Evolutionary conservation across 1,140 invertebrate genomes (phyloP), one percentile per base, ranked within the genome.

Genomic region (Latrodectus geometricus): DNA sequence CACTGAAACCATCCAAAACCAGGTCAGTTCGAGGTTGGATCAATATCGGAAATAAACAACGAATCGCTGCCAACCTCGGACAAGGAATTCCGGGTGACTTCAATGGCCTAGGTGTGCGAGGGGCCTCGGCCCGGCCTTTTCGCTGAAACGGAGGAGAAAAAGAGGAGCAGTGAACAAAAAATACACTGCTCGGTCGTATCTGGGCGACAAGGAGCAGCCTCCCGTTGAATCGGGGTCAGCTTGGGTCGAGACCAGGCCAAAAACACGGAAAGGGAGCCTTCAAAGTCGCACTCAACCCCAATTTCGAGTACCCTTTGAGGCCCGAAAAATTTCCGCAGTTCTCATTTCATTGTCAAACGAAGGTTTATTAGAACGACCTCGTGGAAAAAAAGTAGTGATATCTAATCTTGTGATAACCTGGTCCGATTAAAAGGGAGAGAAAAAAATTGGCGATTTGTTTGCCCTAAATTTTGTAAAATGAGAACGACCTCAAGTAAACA

Each of bases 201-300:
- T 78, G 65, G 76, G 76, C 65, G 76, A 78, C 76, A 66, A 21
- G 52, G 66, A n/a, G 65, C 77, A 80, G 49, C 54, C 48, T 80
- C 0, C 15, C 77, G 77, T 69, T 17, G 77, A 80, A 80, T 80
- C 11, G 65, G 77, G 77, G 77, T 80, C 77, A 80, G 66, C 15
- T 50, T 1, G 77, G 77, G 77, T 80, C 77, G 66, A 70, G 23
- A 15, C 11, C 66, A 65, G 65, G 77, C 49, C 35, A 66, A 66
- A 78, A 65, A 66, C 20, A n/a, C 76, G 54, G 54, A 65, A 65
- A 65, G 14, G 50, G 61, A 66, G 4, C 23, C 77, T 69, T 70
- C 66, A 8, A 17, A 52, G 14, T 23, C 77, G 77, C 17, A 20
- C 65, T 52, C 76, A 65, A 66, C 76, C 56, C 76, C 56, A 4